Evolutionary conservation across 2,113 vertebrate species (phyloP).

Genomic region (Bucco capensis): DNA sequence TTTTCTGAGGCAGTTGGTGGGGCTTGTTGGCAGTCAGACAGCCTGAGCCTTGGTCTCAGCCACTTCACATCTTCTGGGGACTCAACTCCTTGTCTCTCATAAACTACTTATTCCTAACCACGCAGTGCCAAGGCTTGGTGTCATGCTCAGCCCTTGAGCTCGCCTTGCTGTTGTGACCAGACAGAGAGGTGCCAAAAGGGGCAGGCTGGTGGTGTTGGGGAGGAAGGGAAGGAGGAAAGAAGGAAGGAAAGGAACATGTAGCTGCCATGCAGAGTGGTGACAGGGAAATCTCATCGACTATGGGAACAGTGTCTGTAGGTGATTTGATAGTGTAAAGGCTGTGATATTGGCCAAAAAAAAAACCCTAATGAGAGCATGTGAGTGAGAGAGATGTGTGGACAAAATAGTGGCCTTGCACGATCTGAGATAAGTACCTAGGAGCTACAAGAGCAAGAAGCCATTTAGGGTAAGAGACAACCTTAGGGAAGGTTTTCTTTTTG

Average conservation of each 20-base stretch:
- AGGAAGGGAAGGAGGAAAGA: neutral
- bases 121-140: rapidly evolving
- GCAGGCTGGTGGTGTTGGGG: neutral
- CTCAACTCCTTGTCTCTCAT: neutral
- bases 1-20: neutral
- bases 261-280: neutral
- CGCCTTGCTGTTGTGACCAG: rapidly evolving
- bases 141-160: neutral
- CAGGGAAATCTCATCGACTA: neutral
- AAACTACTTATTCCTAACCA: neutral
- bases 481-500: neutral
- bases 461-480: neutral
- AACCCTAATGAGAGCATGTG: neutral
- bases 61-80: neutral
- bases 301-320: neutral
- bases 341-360: neutral
- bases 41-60: neutral
- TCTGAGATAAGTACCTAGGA: neutral
- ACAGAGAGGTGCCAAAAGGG: neutral
- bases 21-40: neutral
- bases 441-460: neutral
- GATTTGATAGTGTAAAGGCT: neutral
- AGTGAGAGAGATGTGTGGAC: neutral
- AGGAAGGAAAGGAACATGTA: neutral
- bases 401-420: neutral